Percentiles rank a stretch among this genome's conserved stretches.
Conservation (phyloP, 2,113 vertebrate genomes). For the Halichoerus grypus region DNA sequence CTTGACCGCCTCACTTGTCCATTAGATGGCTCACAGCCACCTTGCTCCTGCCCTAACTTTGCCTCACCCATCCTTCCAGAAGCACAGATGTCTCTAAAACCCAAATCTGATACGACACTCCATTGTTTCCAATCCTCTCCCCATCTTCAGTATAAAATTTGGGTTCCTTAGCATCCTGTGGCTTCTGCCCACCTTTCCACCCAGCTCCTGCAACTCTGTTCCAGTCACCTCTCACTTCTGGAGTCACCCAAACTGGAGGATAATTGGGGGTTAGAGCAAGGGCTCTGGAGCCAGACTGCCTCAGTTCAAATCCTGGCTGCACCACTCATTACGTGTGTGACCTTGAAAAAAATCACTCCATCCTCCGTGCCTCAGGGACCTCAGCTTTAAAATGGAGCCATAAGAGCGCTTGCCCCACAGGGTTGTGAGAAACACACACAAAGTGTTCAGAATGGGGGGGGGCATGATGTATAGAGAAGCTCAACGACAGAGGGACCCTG, state of each 20-base stretch:
- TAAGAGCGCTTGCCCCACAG: not conserved
- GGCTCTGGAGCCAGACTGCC: not conserved
- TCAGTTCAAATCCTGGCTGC: not conserved
- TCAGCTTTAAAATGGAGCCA: not conserved
- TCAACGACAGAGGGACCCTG: not conserved
- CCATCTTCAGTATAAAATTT: not conserved
- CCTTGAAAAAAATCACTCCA: not conserved
- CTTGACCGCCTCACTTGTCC: too few relatives aligned
- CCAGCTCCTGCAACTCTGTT: not conserved
- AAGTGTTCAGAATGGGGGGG: not conserved
- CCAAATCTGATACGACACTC: not conserved
- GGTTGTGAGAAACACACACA: not conserved
- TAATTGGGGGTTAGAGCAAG: fast-evolving
- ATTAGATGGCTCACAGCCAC: too few relatives aligned
- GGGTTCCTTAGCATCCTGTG: not conserved
- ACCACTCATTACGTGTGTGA: fast-evolving
- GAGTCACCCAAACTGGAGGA: not conserved
- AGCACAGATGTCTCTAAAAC: not conserved
- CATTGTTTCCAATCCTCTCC: not conserved
- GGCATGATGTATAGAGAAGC: not conserved
- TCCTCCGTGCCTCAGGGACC: not conserved
- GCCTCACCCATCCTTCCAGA: not conserved
- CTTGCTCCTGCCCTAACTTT: not conserved
- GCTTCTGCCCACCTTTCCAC: not conserved
- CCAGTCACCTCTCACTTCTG: not conserved